Evolutionary conservation across 2,888 invertebrate species (phyloP).

Genomic region (Nesidiocoris tenuis): DNA sequence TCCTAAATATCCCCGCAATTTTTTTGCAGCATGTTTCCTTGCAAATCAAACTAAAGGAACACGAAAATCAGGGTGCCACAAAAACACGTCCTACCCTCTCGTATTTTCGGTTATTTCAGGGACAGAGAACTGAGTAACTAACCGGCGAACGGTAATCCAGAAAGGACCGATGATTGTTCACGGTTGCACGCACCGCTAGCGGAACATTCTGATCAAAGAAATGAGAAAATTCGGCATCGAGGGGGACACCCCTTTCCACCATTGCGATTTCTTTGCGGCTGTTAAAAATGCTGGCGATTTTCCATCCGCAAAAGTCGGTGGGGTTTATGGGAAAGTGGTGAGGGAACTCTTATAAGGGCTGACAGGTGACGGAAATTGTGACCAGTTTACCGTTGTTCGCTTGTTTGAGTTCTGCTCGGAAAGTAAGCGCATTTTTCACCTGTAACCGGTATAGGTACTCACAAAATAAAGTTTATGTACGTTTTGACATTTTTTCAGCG

Average conservation of each 20-base stretch:
- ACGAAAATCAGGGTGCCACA: too few species aligned
- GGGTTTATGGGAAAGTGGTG: constrained; percentile 7
- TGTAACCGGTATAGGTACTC: too few species aligned
- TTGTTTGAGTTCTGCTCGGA: neutral
- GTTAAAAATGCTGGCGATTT: neutral
- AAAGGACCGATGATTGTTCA: constrained; percentile 8
- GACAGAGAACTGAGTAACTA: neutral
- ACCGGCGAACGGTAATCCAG: neutral
- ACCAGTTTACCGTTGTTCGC: neutral
- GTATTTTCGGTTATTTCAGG: neutral
- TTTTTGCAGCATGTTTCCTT: too few species aligned
- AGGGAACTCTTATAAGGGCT: constrained; percentile 6
- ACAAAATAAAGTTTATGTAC: too few species aligned
- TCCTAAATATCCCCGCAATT: too few species aligned
- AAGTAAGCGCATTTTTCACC: neutral
- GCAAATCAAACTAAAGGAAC: too few species aligned
- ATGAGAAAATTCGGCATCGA: constrained; percentile 13
- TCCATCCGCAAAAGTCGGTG: neutral
- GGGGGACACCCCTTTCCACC: constrained; percentile 1
- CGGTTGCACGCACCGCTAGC: constrained; percentile 19
- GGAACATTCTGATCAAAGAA: constrained; percentile 21
- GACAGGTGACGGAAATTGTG: constrained; percentile 6
- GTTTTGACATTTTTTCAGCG: too few species aligned
- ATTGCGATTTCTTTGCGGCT: neutral
- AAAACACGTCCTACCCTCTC: too few species aligned